Evolutionary conservation across 2,797 vertebrate species (phyloP), one percentile per base, ranked within the genome.

Genomic region (Phoebastria nigripes): DNA sequence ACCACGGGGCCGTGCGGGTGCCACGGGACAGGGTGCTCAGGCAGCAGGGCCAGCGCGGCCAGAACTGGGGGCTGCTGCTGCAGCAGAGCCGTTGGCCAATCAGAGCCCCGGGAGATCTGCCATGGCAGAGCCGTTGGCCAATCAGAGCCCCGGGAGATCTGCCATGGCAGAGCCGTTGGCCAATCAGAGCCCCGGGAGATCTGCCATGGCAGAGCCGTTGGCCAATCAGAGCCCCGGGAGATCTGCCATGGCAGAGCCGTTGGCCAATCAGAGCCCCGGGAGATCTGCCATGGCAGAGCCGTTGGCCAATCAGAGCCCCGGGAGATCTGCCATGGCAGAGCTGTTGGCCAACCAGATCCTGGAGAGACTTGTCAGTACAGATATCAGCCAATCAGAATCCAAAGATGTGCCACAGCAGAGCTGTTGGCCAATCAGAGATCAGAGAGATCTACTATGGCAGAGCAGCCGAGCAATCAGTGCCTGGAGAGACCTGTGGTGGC

Each of bases 1-100:
- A 56, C 29, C 29, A 6, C 0, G 0, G 58, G 35, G 37, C 65
- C 0, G 0, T 12, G 42, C 3, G 5, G 42, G 70, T 78, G 33
- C 74, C 35, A 6, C 6, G 7, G 67, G 51, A 33, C 9, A 12
- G 67, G 42, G 5, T 8, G 24, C 9, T 12, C 0, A 1, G 42
- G 31, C 31, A 37, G 41, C 5, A 6, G 47, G 24, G 41, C 44
- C 18, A 20, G 37, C 0, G 1, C 0, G 2, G 65, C 31, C 73
- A 39, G 49, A 33, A 33, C 37, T 73, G 67, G 18, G 42, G 26
- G 42, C 72, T 33, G 18, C 16, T 52, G 58, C 8, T 2, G 1
- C 3, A 4, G 42, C 19, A n/a, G 59, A 72, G n/a, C 17, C n/a
- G 3, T 9, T 33, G 55, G 18, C 35, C 44, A 49, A 9, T 10